These are phyloP conservation scores for Carabus problematicus DNA, from an alignment of 2,888 invertebrate genomes.

Conservation along the genomic window DNA sequence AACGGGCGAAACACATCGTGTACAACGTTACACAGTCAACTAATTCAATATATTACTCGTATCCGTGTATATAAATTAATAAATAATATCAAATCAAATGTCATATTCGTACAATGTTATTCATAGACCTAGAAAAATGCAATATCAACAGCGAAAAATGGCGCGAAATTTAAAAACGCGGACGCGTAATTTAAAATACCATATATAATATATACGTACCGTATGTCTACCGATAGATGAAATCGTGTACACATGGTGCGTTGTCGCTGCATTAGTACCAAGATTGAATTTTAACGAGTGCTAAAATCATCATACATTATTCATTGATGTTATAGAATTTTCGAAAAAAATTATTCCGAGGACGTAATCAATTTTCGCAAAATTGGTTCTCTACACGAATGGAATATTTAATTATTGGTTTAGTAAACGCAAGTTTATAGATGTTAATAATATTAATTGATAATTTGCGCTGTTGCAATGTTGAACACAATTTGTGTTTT, in stretches of 20 bases:
- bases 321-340: slow-evolving; percentile 33
- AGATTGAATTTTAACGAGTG: slow-evolving; percentile 19
- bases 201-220: neutral
- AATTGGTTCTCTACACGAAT: neutral
- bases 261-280: neutral
- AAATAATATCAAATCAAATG: too few relatives aligned
- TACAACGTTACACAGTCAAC: too few relatives aligned
- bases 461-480: too few relatives aligned
- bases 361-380: slow-evolving; percentile 27
- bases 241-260: neutral
- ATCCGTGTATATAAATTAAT: too few relatives aligned
- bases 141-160: neutral
- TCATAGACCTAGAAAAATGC: too few relatives aligned
- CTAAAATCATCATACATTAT: slow-evolving; percentile 36
- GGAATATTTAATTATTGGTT: slow-evolving; percentile 29
- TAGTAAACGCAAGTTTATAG: neutral
- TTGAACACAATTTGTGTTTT: too few relatives aligned
- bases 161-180: neutral
- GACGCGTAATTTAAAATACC: neutral
- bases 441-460: too few relatives aligned
- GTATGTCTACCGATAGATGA: neutral
- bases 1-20: too few relatives aligned
- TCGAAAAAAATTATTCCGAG: slow-evolving; percentile 14
- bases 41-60: too few relatives aligned
- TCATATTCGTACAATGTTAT: too few relatives aligned